Evolutionary conservation across 2,888 invertebrate genomes (phyloP).

Genomic region (Chymomyza amoena): DNA sequence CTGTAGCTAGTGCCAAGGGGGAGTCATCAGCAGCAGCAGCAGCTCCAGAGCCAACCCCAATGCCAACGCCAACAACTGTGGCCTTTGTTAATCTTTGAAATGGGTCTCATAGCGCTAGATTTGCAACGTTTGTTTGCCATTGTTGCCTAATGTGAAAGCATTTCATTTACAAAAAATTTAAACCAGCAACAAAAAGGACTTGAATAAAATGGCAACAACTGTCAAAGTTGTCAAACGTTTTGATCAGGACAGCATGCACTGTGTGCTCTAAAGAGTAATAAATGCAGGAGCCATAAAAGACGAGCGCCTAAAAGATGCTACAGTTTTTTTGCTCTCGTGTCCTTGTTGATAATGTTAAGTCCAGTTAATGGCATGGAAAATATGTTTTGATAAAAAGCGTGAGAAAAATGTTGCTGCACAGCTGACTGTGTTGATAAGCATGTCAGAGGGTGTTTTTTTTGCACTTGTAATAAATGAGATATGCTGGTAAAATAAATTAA

Average conservation of each 20-base stretch:
- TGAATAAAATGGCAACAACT: conserved; percentile 22
- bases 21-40: neutral
- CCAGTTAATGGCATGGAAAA: conserved; percentile 61
- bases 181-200: conserved; percentile 15
- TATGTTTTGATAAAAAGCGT: conserved; percentile 60
- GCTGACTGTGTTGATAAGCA: neutral
- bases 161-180: conserved; percentile 36
- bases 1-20: neutral
- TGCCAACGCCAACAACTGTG: conserved; percentile 43
- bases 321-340: neutral
- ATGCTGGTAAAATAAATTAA: too few species aligned
- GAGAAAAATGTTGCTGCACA: conserved; percentile 31
- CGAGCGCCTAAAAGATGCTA: conserved; percentile 4
- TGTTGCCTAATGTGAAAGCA: conserved; percentile 46
- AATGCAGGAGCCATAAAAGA: neutral
- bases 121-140: conserved; percentile 7
- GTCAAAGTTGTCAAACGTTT: conserved; percentile 35
- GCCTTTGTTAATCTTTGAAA: conserved; percentile 70
- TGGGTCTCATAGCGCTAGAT: conserved; percentile 42
- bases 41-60: conserved; percentile 44
- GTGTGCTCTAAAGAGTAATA: conserved; percentile 19
- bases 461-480: neutral
- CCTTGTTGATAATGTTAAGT: neutral
- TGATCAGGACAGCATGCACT: neutral
- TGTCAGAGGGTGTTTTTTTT: neutral